Percentiles rank a stretch among this genome's conserved stretches.
Conservation (phyloP, 2,888 invertebrate species). For the Meta bourneti region DNA sequence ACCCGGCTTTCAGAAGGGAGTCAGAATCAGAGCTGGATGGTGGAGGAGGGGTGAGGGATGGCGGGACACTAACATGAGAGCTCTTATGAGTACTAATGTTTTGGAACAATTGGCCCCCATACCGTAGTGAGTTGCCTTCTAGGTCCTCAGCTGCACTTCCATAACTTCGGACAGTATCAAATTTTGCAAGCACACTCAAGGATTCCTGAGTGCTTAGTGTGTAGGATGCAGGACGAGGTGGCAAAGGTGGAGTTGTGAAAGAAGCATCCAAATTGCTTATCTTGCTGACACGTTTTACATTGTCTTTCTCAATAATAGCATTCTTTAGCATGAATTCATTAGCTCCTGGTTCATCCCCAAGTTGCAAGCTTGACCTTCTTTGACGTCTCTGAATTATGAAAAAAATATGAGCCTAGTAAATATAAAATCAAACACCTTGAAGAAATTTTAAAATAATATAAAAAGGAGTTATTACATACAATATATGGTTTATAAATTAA, state of each 20-base stretch:
- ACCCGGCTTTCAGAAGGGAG: slow-evolving; percentile 87
- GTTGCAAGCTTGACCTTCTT: slow-evolving; percentile 62
- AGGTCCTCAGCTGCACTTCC: slow-evolving; percentile 96
- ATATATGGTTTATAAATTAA: too few relatives aligned
- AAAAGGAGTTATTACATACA: neutral
- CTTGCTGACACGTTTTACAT: slow-evolving; percentile 87
- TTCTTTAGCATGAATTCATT: slow-evolving; percentile 79
- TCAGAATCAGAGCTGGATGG: slow-evolving; percentile 84
- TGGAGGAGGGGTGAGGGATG: slow-evolving; percentile 82
- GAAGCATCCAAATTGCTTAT: slow-evolving; percentile 88
- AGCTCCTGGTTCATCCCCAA: slow-evolving; percentile 75
- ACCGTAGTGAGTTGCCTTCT: slow-evolving; percentile 83
- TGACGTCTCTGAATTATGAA: slow-evolving; percentile 47
- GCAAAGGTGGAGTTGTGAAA: slow-evolving; percentile 83
- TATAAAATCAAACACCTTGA: neutral
- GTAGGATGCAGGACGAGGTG: slow-evolving; percentile 90
- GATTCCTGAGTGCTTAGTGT: slow-evolving; percentile 85
- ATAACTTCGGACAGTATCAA: slow-evolving; percentile 94
- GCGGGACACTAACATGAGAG: slow-evolving; percentile 77
- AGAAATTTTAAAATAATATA: neutral
- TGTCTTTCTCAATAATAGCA: slow-evolving; percentile 79
- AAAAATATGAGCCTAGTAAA: neutral
- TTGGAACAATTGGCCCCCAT: slow-evolving; percentile 79
- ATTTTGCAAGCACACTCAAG: slow-evolving; percentile 85
- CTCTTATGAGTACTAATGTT: slow-evolving; percentile 79